Evolutionary conservation across 2,797 vertebrate species (phyloP), one percentile per base, ranked within the genome.

Genomic region (Harpia harpyja): DNA sequence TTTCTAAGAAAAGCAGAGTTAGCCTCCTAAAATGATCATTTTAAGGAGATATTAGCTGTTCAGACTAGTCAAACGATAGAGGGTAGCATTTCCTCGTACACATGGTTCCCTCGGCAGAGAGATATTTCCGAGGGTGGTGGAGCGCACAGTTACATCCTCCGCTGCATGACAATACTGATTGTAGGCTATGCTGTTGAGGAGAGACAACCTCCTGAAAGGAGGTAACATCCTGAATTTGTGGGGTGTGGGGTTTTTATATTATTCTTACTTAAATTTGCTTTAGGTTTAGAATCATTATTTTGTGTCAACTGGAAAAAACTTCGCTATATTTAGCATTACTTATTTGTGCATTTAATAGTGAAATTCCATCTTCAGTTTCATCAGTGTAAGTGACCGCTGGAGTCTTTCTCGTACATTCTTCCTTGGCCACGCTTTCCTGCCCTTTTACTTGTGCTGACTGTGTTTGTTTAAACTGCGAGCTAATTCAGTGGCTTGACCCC

Each of bases 51-150:
- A 4, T 37, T 19, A 92, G 64, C 37, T 84, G 44, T 75, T 95
- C 44, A 81, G 64, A 60, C 39, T 33, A 81, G 73, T 75, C 80
- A 88, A 78, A 94, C 92, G n/a, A 73, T 84, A 96, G 96, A 54
- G 92, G 94, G 92, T 88, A 96, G 96, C 85, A 95, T 96, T 95
- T 93, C 92, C 93, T 92, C 86, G 87, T 63, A 21, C 60, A 86
- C 44, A 3, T 28, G 25, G n/a, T 41, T 92, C 43, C 54, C 33
- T 75, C 65, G 33, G 49, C 69, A 67, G 43, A 84, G 74, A 75
- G 63, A 32, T 0, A 15, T 76, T 59, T 86, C 57, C 2, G 12
- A 15, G 37, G 9, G 9, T 84, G 28, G 7, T 39, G 43, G 63
- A 63, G 63, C 83, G 48, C 23, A 16, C 53, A 23, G 32, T 46